Evolutionary conservation across 2,113 vertebrate species (phyloP).

Genomic region (Turdus rufiventris): DNA sequence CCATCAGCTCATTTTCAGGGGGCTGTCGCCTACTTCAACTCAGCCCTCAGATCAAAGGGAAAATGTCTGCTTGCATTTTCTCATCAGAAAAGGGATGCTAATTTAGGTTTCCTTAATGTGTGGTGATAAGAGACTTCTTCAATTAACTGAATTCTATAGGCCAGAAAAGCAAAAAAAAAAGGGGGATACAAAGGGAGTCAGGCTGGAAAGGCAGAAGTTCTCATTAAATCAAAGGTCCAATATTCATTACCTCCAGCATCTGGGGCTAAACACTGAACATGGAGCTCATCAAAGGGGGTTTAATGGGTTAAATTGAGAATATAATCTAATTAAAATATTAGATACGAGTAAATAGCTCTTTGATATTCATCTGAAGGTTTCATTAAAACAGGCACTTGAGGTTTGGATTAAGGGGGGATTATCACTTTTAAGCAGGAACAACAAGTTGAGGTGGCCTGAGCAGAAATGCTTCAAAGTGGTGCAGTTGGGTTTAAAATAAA

Average conservation of each 20-base stretch:
- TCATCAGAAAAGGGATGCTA: conserved; percentile 93
- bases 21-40: conserved; percentile 81
- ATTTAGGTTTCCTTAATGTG: conserved; percentile 95
- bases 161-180: conserved; percentile 73
- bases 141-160: conserved; percentile 99
- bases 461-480: conserved; percentile 73
- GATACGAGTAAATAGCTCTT: conserved; percentile 94
- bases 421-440: conserved; percentile 81
- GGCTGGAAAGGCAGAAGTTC: conserved; percentile 85
- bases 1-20: conserved; percentile 99
- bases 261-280: conserved; percentile 94
- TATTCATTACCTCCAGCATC: conserved; percentile 91
- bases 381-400: conserved; percentile 89
- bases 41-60: conserved; percentile 92
- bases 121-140: conserved; percentile 93
- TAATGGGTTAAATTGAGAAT: conserved; percentile 99
- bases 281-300: conserved; percentile 91
- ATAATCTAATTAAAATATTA: conserved; percentile 99
- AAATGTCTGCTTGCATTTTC: conserved; percentile 80
- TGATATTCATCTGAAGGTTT: conserved; percentile 96
- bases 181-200: conserved; percentile 84
- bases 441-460: conserved; percentile 74
- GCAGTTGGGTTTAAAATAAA: conserved; percentile 42
- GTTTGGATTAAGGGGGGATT: conserved; percentile 79
- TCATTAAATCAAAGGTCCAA: conserved; percentile 94